A percentile compares a stretch with the other conserved stretches of the same genome.
Evolutionary conservation across 2,797 vertebrate species (phyloP).

Genomic region (Buceros bicornis): DNA sequence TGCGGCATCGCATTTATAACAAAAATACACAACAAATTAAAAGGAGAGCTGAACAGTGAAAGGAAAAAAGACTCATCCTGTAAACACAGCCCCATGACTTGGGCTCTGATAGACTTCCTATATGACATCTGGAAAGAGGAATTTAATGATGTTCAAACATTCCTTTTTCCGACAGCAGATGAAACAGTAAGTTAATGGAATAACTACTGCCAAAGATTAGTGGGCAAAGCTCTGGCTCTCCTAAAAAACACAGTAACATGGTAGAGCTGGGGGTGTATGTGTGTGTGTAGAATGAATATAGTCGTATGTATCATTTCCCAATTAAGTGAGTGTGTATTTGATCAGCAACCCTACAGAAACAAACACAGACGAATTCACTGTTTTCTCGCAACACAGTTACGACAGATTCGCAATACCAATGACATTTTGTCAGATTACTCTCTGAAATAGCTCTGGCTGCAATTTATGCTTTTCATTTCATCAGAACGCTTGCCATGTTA

Average conservation of each 20-base stretch:
- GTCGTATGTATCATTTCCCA: background rate
- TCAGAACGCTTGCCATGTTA: background rate
- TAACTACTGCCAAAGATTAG: background rate
- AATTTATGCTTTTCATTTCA: constrained; percentile 12
- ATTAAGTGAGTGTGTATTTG: background rate
- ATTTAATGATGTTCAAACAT: background rate
- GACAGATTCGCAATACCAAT: background rate
- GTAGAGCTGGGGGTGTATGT: background rate
- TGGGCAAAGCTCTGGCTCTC: background rate
- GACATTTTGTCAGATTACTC: background rate
- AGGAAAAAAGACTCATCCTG: background rate
- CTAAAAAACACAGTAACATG: background rate
- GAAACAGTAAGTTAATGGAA: background rate
- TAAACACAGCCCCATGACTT: background rate
- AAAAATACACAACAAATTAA: background rate
- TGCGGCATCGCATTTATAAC: background rate
- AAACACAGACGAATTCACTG: background rate
- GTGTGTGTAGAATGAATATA: background rate
- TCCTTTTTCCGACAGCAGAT: background rate
- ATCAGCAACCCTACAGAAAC: background rate
- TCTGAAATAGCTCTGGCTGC: background rate
- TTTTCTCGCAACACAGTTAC: background rate
- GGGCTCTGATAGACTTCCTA: background rate
- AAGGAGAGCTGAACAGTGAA: background rate
- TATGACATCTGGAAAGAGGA: background rate